Evolutionary conservation across 2,113 vertebrate genomes (phyloP).

Genomic region (Microcebus tavaratra): DNA sequence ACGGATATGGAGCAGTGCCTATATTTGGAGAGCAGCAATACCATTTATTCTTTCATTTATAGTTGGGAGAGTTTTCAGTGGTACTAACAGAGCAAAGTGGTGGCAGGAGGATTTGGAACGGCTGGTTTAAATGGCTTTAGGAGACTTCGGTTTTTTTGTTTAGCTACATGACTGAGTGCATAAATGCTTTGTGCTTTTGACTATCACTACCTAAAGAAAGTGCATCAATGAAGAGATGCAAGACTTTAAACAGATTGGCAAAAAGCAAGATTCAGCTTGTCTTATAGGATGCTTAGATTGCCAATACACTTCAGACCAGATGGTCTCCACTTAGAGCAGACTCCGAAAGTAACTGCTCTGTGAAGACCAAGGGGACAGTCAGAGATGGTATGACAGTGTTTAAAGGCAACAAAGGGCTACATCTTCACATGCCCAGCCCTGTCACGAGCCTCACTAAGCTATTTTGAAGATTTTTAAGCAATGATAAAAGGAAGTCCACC

Average conservation of each 20-base stretch:
- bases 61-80: constrained; percentile 86
- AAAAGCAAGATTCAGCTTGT: constrained; percentile 87
- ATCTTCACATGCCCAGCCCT: constrained; percentile 84
- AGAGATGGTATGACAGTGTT: constrained; percentile 85
- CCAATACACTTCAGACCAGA: constrained; percentile 44
- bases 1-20: constrained; percentile 90
- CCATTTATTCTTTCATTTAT: constrained; percentile 88
- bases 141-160: constrained; percentile 85
- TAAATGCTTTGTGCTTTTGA: constrained; percentile 89
- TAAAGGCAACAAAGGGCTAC: constrained; percentile 84
- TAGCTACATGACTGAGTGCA: constrained; percentile 87
- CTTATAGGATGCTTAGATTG: constrained; percentile 83
- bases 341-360: constrained; percentile 82
- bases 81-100: constrained; percentile 88
- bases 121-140: constrained; percentile 83
- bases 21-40: constrained; percentile 94
- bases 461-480: constrained; percentile 84
- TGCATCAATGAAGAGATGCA: constrained; percentile 83
- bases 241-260: constrained; percentile 85
- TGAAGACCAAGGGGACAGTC: constrained; percentile 85
- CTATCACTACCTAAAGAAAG: constrained; percentile 86
- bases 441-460: constrained; percentile 87
- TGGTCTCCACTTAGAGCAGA: constrained; percentile 73
- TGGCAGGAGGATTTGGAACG: constrained; percentile 85
- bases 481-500: constrained; percentile 74